Percentiles rank a stretch among this genome's conserved stretches.
phyloP scores from a whole-genome alignment of 2,888 invertebrate species.

The Balanococcus diminutus region DNA sequence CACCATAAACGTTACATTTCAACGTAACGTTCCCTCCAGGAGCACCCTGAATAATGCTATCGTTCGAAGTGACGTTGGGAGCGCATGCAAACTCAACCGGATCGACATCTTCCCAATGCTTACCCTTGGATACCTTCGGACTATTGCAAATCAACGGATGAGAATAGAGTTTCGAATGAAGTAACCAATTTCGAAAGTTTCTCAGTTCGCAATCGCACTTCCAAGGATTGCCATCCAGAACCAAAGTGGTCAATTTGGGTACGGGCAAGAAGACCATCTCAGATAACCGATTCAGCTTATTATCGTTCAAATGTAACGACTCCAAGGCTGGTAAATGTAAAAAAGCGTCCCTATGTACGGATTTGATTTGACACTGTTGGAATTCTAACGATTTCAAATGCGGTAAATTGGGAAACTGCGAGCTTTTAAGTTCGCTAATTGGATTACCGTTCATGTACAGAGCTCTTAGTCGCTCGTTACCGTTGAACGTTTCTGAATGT shows the following conservation, averaged over 20 bases:
- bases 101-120: constrained; percentile 77
- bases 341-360: constrained; percentile 78
- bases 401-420: constrained; percentile 81
- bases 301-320: constrained; percentile 80
- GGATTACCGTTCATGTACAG: constrained; percentile 84
- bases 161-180: constrained; percentile 77
- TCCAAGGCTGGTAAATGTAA: constrained; percentile 75
- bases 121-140: constrained; percentile 72
- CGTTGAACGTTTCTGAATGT: constrained; percentile 80
- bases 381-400: constrained; percentile 81
- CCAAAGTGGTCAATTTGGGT: constrained; percentile 75
- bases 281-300: constrained; percentile 74
- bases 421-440: constrained; percentile 71
- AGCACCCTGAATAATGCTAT: constrained; percentile 70
- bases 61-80: constrained; percentile 69
- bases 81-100: constrained; percentile 81
- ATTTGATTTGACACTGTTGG: constrained; percentile 77
- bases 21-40: constrained; percentile 83
- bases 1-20: constrained; percentile 80
- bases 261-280: constrained; percentile 73
- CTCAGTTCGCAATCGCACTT: constrained; percentile 85
- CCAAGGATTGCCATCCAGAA: constrained; percentile 87
- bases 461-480: constrained; percentile 80
- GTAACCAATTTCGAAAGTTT: constrained; percentile 83
- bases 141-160: constrained; percentile 75